These are phyloP conservation scores for Pomphorhynchus laevis DNA, from an alignment of 1,140 invertebrate species.

Conservation along the genomic window DNA sequence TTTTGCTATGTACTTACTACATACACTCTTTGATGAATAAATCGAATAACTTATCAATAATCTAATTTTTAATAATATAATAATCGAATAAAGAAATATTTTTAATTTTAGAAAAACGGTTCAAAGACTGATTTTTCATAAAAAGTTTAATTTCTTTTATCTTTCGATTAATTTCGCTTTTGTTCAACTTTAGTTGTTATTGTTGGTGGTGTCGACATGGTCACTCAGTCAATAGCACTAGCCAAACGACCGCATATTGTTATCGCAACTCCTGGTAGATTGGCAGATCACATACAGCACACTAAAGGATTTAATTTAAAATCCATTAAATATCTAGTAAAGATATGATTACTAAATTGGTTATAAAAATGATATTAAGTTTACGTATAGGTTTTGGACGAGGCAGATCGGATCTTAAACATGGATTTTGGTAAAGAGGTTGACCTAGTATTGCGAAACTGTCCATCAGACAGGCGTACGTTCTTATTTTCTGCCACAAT, in stretches of 20 bases:
- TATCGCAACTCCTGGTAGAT: constrained; percentile 48
- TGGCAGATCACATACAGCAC: constrained; percentile 58
- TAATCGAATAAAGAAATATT: too few relatives aligned
- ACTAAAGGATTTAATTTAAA: constrained; percentile 64
- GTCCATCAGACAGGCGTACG: constrained; percentile 48
- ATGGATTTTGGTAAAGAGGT: constrained; percentile 83
- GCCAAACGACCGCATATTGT: constrained; percentile 78
- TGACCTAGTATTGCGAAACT: constrained; percentile 61
- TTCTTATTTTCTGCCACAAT: constrained; percentile 79
- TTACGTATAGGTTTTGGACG: constrained; percentile 40
- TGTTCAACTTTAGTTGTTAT: constrained; percentile 32
- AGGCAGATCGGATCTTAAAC: constrained; percentile 67
- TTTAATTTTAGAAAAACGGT: too few relatives aligned
- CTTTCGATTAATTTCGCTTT: not conserved
- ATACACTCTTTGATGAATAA: too few relatives aligned
- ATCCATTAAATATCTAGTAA: constrained; percentile 48
- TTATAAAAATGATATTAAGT: not conserved
- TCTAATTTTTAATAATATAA: too few relatives aligned
- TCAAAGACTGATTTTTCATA: too few relatives aligned
- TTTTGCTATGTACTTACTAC: too few relatives aligned
- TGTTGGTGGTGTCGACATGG: constrained; percentile 90
- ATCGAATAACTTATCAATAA: too few relatives aligned
- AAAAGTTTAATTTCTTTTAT: not conserved
- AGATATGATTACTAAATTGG: constrained; percentile 17
- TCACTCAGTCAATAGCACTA: constrained; percentile 46